phyloP scores from a whole-genome alignment of 2,113 vertebrate genomes.

The Thoracochromis brauschi region DNA sequence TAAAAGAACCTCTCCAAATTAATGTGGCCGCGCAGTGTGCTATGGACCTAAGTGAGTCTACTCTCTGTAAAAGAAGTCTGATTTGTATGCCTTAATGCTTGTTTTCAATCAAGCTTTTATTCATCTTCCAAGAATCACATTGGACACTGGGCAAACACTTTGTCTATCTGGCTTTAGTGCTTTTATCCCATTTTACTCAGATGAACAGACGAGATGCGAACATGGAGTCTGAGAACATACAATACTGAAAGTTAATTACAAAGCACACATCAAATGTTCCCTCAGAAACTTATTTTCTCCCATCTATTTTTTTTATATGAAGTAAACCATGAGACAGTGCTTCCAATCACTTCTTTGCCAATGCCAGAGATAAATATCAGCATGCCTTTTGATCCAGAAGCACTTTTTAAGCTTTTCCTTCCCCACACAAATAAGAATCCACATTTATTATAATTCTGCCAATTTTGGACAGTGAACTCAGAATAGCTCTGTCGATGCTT shows the following conservation, averaged over 20 bases:
- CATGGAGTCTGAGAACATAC: neutral
- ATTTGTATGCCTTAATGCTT: conserved; percentile 1
- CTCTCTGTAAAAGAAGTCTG: neutral
- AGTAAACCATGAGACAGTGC: neutral
- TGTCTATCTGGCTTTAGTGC: neutral
- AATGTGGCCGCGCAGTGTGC: neutral
- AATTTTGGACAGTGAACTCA: conserved; percentile 27
- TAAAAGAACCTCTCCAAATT: conserved; percentile 21
- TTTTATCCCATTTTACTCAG: neutral
- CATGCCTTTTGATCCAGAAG: neutral
- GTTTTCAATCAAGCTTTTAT: conserved; percentile 3
- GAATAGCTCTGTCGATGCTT: conserved; percentile 21
- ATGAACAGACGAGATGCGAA: neutral
- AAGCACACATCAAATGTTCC: conserved; percentile 13
- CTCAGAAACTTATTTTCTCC: neutral
- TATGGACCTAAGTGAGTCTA: neutral
- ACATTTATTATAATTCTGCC: conserved; percentile 1
- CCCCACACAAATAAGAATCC: neutral
- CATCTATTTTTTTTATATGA: neutral
- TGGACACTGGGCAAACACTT: neutral
- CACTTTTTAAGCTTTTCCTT: neutral
- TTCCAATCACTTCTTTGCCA: neutral
- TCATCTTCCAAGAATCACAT: conserved; percentile 14
- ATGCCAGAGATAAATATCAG: neutral
- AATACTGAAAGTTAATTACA: neutral